Evolutionary conservation across 2,113 vertebrate genomes (phyloP), one percentile per base, ranked within the genome.

Genomic region (Pygoscelis antarcticus): DNA sequence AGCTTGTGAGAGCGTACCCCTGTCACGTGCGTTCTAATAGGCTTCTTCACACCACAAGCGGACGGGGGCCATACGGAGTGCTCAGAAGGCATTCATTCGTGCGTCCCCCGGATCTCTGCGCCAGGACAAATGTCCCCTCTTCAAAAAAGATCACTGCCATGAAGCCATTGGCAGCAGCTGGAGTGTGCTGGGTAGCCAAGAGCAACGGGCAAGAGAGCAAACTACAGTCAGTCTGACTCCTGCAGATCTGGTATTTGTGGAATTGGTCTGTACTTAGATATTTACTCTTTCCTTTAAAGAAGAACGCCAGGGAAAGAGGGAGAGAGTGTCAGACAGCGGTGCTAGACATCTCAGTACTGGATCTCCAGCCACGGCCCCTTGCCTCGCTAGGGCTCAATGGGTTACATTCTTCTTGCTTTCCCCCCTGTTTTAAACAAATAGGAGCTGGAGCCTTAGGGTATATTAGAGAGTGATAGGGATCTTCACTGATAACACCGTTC

Each of bases 331-430:
- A 77, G 87, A 77, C 89, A n/a, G 92, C 0, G 8, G 29, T 7
- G 36, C 80, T 47, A 91, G 96, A 97, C 90, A 97, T 95, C 96
- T 93, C 60, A 8, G 58, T 4, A 2, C 64, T 46, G 51, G 20
- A 97, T 96, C 96, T 95, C 68, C 89, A 87, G 95, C 74, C 69
- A 0, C 8, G 69, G 65, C 52, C 52, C 52, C 65, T 65, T 5
- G 42, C 76, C 65, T 54, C 6, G 6, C 70, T 9, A 23, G 40
- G 52, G 60, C 83, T 96, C 93, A 96, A 69, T 87, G 92, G 83
- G 34, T 27, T 32, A 81, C 93, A 93, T 94, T 97, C 96, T 96
- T 96, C 87, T 87, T 7, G 32, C 74, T 69, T 75, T 83, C 36
- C 81, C 87, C 36, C 34, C 32, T 54, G 38, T 40, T 87, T 69